Evolutionary conservation across 2,797 vertebrate genomes (phyloP), one percentile per base, ranked within the genome.

Genomic region (Poecile montanus): DNA sequence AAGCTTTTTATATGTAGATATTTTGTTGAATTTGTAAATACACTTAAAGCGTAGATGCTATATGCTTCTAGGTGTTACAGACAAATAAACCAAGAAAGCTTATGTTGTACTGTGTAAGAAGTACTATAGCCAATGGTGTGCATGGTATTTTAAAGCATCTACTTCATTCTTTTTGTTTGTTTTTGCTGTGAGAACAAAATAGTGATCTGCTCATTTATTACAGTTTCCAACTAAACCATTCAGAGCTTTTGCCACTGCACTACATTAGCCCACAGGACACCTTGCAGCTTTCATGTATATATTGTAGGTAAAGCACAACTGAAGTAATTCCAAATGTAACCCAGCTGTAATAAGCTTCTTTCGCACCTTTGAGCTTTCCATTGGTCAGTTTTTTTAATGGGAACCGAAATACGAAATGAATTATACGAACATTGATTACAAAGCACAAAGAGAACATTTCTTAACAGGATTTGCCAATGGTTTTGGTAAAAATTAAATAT

Each of bases 21-120:
- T 98, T 98, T 98, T 99, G 98, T 99, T 98, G 98, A 98, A 98
- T 98, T 98, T 99, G 99, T 99, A 99, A 98, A 99, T 99, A 99
- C 88, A 98, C 96, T 98, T 93, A 97, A 97, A 98, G 97, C 74
- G 98, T 98, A 99, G 98, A 97, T 96, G 98, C 97, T 98, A 97
- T 98, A 97, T 98, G 97, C 98, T 97, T 96, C 96, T 97, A 97
- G 98, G 96, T 97, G 96, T 97, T 96, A 93, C 71, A 92, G 92
- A 97, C 92, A 97, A 96, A 97, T 97, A 96, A 96, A 96, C 77
- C 86, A 81, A 72, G 95, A 96, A 96, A 98, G 97, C 97, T 97
- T 96, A 97, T 95, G 97, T 98, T 97, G 98, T 97, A 96, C 97
- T 98, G 97, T 98, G 97, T 98, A 98, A 98, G 98, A 97, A 96